These are phyloP conservation scores for Lacanobia wlatinum DNA, from an alignment of 2,888 invertebrate genomes.

Conservation along the genomic window DNA sequence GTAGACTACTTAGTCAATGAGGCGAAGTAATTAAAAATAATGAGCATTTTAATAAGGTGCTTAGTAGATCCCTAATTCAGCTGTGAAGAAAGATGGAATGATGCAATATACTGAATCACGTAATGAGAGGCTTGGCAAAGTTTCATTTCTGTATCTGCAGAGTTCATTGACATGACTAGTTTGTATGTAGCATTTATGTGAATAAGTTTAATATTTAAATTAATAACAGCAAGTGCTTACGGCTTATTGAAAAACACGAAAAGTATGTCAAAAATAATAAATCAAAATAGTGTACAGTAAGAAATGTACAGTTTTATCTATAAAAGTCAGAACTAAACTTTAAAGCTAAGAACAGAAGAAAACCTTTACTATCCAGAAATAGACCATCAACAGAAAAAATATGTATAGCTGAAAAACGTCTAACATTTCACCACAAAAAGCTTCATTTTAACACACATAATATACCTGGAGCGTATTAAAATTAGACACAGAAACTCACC, in stretches of 20 bases:
- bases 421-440: slow-evolving; percentile 29
- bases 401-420: slow-evolving; percentile 15
- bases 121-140: slow-evolving; percentile 20
- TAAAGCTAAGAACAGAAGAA: slow-evolving; percentile 2
- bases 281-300: neutral
- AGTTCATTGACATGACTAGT: slow-evolving; percentile 34
- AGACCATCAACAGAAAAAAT: slow-evolving; percentile 1
- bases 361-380: neutral
- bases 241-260: no score
- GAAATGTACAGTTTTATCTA: neutral
- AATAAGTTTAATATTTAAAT: neutral
- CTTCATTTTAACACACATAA: slow-evolving; percentile 47
- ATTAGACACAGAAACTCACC: slow-evolving; percentile 78
- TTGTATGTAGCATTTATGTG: neutral
- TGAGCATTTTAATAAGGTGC: neutral
- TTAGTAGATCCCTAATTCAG: neutral
- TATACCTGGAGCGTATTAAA: slow-evolving; percentile 61
- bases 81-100: slow-evolving; percentile 1
- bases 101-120: slow-evolving; percentile 29
- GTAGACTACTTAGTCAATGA: neutral
- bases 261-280: neutral
- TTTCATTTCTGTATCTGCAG: slow-evolving; percentile 1
- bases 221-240: neutral
- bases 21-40: neutral
- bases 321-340: slow-evolving; percentile 20